A percentile compares a stretch with the other conserved stretches of the same genome.
Evolutionary conservation across 2,888 invertebrate genomes (phyloP).

Genomic region (Perizoma affinitatum): DNA sequence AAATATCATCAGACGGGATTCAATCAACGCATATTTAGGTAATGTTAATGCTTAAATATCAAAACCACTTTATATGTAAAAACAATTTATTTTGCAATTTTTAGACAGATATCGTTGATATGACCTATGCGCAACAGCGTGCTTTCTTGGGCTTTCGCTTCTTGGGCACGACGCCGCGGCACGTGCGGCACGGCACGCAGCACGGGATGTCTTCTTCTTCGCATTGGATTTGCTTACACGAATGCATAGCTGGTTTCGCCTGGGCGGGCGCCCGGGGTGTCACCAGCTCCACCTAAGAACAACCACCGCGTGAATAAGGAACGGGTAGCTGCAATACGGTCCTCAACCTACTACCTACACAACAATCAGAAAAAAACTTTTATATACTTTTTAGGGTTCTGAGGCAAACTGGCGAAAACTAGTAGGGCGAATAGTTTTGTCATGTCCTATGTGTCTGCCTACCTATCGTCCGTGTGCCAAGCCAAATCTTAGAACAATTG

Average conservation of each 20-base stretch:
- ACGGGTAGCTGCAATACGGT: no score
- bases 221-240: conserved; percentile 87
- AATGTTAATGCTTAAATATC: no score
- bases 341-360: no score
- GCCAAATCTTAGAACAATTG: no score
- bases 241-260: conserved; percentile 83
- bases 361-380: no score
- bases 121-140: conserved; percentile 46
- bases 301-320: not conserved
- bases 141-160: conserved; percentile 43
- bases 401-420: no score
- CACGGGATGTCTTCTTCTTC: conserved; percentile 81
- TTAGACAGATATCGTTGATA: conserved; percentile 1
- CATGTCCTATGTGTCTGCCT: no score
- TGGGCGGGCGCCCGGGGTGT: conserved; percentile 88
- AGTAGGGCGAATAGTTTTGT: no score
- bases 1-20: no score
- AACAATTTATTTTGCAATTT: conserved; percentile 19
- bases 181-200: conserved; percentile 61
- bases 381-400: no score
- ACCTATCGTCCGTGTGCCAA: no score
- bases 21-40: no score
- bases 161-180: conserved; percentile 49
- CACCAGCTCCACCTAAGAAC: conserved; percentile 86
- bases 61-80: not conserved